Conservation (phyloP, 2,797 vertebrate genomes). For the Rallus crepitans region DNA sequence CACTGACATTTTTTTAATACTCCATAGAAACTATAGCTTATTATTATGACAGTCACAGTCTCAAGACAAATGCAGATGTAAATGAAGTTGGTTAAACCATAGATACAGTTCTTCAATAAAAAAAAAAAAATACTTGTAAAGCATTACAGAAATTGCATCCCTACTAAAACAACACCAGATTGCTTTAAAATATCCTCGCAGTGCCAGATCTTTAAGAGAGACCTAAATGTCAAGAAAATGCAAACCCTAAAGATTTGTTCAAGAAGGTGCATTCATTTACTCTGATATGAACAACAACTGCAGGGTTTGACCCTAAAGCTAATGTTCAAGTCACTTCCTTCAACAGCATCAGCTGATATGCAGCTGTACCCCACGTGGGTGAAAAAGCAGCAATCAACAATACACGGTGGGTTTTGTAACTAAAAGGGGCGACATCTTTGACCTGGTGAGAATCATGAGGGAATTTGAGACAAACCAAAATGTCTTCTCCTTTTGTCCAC, state of each 20-base stretch:
- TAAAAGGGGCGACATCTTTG: neutral
- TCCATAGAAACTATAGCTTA: neutral
- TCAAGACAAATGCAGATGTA: neutral
- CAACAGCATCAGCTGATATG: neutral
- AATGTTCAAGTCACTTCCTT: neutral
- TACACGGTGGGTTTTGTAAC: fast-evolving
- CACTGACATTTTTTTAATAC: neutral
- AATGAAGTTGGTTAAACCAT: neutral
- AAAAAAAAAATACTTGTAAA: neutral
- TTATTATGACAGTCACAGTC: neutral
- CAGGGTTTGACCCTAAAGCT: neutral
- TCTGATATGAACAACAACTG: neutral
- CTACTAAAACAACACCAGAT: neutral
- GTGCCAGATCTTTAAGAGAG: neutral
- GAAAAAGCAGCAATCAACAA: neutral
- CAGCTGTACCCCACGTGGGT: fast-evolving
- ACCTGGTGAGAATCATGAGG: neutral
- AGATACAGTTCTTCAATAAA: neutral
- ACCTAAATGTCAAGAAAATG: neutral
- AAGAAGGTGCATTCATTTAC: neutral
- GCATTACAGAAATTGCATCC: neutral
- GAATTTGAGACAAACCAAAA: neutral
- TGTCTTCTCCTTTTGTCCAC: neutral
- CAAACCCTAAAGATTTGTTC: neutral
- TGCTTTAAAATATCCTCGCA: neutral